A percentile compares a stretch with the other conserved stretches of the same genome.
These are phyloP conservation scores for Tiliacea citrago DNA, from an alignment of 2,888 invertebrate species.

Conservation along the genomic window DNA sequence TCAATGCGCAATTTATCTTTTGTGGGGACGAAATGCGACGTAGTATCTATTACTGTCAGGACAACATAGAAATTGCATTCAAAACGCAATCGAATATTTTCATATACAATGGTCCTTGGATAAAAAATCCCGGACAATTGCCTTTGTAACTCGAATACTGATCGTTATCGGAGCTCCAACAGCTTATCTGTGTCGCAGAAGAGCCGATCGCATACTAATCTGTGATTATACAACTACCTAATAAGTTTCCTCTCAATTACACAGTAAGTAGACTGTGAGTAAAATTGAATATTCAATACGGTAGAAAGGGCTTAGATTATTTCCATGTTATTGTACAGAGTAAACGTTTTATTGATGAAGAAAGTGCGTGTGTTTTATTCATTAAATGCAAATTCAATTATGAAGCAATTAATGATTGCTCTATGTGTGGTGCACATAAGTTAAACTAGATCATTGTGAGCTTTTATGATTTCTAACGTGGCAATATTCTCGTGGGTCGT, in stretches of 20 bases:
- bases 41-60: slow-evolving; percentile 85
- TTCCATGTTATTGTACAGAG: slow-evolving; percentile 43
- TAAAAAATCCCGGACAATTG: slow-evolving; percentile 85
- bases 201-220: slow-evolving; percentile 84
- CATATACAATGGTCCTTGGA: slow-evolving; percentile 75
- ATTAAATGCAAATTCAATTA: slow-evolving; percentile 23
- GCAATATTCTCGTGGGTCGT: too few relatives aligned
- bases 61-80: slow-evolving; percentile 82
- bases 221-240: slow-evolving; percentile 80
- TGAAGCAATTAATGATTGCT: slow-evolving; percentile 1
- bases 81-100: slow-evolving; percentile 88
- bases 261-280: slow-evolving; percentile 69
- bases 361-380: slow-evolving; percentile 24
- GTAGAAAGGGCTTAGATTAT: slow-evolving; percentile 50
- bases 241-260: slow-evolving; percentile 84
- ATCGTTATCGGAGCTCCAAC: slow-evolving; percentile 86
- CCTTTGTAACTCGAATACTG: slow-evolving; percentile 86
- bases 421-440: background rate
- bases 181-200: slow-evolving; percentile 86
- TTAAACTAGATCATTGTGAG: background rate
- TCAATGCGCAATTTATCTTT: slow-evolving; percentile 88
- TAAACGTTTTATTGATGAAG: slow-evolving; percentile 48
- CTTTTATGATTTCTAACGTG: too few relatives aligned
- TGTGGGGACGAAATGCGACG: slow-evolving; percentile 81
- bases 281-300: slow-evolving; percentile 67